Conservation (phyloP, 2,113 vertebrate species). For the Chaetura pelagica region DNA sequence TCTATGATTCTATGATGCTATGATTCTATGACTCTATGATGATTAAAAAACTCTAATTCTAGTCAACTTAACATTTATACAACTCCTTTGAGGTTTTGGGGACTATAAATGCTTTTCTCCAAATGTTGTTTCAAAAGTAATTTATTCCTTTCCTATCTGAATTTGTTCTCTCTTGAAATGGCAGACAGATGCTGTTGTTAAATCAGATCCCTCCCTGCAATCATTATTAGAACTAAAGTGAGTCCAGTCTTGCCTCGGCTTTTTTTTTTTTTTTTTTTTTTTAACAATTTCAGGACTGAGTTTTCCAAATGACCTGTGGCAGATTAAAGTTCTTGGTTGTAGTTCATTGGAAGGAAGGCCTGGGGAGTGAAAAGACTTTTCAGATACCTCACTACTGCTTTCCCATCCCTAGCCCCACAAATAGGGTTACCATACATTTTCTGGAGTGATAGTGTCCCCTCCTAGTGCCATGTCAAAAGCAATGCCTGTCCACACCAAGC, state of each 20-base stretch:
- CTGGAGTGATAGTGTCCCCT: background rate
- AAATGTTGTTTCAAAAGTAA: background rate
- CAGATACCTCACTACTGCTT: background rate
- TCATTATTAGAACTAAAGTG: background rate
- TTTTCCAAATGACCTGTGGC: background rate
- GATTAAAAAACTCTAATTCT: background rate
- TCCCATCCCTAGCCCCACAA: background rate
- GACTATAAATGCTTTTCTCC: background rate
- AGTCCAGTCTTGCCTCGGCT: rapidly evolving
- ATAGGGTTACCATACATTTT: background rate
- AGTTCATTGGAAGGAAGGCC: background rate
- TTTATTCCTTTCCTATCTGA: background rate
- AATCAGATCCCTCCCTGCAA: background rate
- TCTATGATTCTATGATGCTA: no score
- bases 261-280: no score
- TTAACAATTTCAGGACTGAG: background rate
- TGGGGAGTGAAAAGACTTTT: background rate
- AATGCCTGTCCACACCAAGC: background rate
- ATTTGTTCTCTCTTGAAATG: background rate
- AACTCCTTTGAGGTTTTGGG: background rate
- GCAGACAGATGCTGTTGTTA: background rate
- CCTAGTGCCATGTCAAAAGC: background rate
- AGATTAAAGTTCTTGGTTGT: background rate
- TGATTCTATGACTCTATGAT: no score
- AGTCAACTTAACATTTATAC: background rate